phyloP scores from a whole-genome alignment of 2,888 invertebrate genomes.

The Bombylius discolor region DNA sequence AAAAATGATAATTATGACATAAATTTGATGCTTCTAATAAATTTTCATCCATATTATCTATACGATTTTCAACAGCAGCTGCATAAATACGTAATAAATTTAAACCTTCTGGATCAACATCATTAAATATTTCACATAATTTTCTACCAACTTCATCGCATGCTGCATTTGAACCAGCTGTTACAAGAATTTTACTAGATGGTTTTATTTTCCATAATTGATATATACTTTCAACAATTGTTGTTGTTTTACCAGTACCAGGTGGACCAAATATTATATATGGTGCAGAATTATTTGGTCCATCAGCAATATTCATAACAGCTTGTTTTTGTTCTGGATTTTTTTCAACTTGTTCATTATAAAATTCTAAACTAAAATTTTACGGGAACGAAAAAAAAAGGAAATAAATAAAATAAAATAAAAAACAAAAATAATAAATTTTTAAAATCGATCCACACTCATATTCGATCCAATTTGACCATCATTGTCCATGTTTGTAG shows the following conservation, averaged over 20 bases:
- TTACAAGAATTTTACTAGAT: constrained; percentile 43
- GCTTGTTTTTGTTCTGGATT: constrained; percentile 52
- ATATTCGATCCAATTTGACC: no score
- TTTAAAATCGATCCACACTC: no score
- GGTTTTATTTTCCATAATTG: constrained; percentile 41
- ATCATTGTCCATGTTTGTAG: no score
- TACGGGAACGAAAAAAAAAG: no score
- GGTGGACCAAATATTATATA: constrained; percentile 82
- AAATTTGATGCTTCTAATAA: constrained; percentile 36
- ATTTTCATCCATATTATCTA: constrained; percentile 28
- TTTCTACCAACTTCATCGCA: constrained; percentile 51
- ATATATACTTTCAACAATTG: constrained; percentile 54
- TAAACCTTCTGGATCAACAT: constrained; percentile 10
- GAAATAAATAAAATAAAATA: no score
- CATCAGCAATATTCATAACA: constrained; percentile 51
- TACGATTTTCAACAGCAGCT: constrained; percentile 28
- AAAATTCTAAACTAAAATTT: constrained; percentile 17
- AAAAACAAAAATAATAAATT: no score
- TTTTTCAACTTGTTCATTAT: constrained; percentile 30
- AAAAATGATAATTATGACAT: constrained; percentile 27
- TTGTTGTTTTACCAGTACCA: constrained; percentile 62
- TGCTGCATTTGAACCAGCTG: constrained; percentile 59
- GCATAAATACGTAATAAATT: constrained; percentile 38
- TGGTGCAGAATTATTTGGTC: constrained; percentile 50
- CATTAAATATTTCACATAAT: constrained; percentile 32